Conservation (phyloP, 2,888 invertebrate genomes). For the Rambutsinella grinnellia region DNA sequence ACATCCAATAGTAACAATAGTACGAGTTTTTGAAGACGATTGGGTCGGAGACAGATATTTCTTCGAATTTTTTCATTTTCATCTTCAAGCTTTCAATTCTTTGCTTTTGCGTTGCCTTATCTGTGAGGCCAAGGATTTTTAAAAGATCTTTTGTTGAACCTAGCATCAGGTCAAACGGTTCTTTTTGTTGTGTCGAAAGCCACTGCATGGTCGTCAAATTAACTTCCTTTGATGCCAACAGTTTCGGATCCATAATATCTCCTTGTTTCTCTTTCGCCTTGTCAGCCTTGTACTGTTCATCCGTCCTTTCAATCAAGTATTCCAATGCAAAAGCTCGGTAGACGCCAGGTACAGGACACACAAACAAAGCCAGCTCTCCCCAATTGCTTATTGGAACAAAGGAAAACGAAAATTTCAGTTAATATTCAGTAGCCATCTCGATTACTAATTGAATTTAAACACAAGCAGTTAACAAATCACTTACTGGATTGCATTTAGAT, state of each 20-base stretch:
- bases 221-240: neutral
- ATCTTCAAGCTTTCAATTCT: neutral
- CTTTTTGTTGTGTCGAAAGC: neutral
- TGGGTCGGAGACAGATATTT: conserved; percentile 44
- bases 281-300: too few species aligned
- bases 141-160: neutral
- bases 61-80: neutral
- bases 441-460: neutral
- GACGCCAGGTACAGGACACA: conserved; percentile 8
- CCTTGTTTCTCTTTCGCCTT: too few species aligned
- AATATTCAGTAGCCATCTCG: neutral
- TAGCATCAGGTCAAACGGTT: neutral
- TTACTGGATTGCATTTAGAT: conserved; percentile 20
- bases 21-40: conserved; percentile 9
- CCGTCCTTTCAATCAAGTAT: too few species aligned
- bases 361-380: conserved; percentile 28
- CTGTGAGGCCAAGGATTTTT: neutral
- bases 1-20: conserved; percentile 56
- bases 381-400: conserved; percentile 18
- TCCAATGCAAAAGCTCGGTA: conserved; percentile 32
- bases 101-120: neutral
- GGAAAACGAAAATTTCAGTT: neutral
- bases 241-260: neutral
- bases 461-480: neutral
- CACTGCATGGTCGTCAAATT: neutral